Conservation (phyloP, 1,140 invertebrate genomes). For the Drosophila takahashii region DNA sequence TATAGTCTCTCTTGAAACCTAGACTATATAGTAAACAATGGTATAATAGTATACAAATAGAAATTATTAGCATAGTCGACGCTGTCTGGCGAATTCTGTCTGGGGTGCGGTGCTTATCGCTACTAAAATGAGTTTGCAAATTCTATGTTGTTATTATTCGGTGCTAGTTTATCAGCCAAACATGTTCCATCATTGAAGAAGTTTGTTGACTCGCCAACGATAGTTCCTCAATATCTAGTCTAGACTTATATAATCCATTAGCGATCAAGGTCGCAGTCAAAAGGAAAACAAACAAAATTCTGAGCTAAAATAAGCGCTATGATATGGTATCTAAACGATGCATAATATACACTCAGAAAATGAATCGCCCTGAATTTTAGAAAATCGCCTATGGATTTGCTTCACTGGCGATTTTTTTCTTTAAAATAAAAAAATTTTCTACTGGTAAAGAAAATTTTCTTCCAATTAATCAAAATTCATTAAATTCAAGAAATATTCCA, state of each 20-base stretch:
- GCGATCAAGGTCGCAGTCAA: constrained; percentile 55
- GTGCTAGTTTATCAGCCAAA: constrained; percentile 13
- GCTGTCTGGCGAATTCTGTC: constrained; percentile 61
- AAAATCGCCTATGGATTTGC: too few relatives aligned
- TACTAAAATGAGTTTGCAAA: constrained; percentile 48
- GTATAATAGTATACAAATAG: constrained; percentile 35
- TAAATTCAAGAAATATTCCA: too few relatives aligned
- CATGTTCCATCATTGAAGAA: constrained; percentile 4
- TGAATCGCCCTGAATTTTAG: too few relatives aligned
- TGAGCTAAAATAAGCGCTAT: constrained; percentile 53
- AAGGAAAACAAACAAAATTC: constrained; percentile 36
- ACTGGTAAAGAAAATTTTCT: too few relatives aligned
- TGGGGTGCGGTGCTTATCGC: constrained; percentile 52
- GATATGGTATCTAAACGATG: constrained; percentile 33
- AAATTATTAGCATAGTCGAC: constrained; percentile 37
- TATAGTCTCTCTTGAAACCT: constrained; percentile 8
- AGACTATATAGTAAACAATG: constrained; percentile 44
- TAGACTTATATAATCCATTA: constrained; percentile 56
- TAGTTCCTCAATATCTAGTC: constrained; percentile 21
- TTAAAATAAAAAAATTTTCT: too few relatives aligned
- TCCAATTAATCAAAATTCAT: too few relatives aligned
- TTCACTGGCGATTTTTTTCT: too few relatives aligned
- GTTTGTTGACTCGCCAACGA: constrained; percentile 36
- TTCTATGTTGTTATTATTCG: constrained; percentile 8
- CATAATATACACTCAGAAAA: too few relatives aligned